Conservation (phyloP, 2,888 invertebrate genomes). For the Ligdia adustata region DNA sequence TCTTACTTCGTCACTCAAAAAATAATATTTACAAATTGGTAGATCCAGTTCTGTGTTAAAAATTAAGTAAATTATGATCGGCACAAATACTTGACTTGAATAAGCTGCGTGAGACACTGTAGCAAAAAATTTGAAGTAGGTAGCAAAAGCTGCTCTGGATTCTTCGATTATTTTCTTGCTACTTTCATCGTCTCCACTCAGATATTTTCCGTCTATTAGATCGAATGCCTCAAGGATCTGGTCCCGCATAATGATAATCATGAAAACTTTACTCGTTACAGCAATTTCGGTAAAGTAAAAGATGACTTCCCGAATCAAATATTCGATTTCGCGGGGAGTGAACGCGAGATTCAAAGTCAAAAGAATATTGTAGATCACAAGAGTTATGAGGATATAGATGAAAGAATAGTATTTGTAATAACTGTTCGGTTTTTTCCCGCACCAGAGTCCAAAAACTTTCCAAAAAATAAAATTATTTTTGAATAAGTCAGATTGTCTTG, state of each 20-base stretch:
- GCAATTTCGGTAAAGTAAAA: slow-evolving; percentile 62
- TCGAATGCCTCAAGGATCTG: slow-evolving; percentile 53
- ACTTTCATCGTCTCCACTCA: slow-evolving; percentile 48
- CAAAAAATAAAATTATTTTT: slow-evolving; percentile 49
- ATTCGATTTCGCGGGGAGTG: slow-evolving; percentile 59
- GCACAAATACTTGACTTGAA: slow-evolving; percentile 46
- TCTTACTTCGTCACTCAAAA: slow-evolving; percentile 54
- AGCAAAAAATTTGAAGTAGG: slow-evolving; percentile 45
- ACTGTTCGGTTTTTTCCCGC: slow-evolving; percentile 44
- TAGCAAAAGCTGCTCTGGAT: slow-evolving; percentile 45
- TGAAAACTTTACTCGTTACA: slow-evolving; percentile 57
- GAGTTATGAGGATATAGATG: slow-evolving; percentile 48
- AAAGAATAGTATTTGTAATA: slow-evolving; percentile 59
- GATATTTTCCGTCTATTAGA: slow-evolving; percentile 56
- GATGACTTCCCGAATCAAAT: slow-evolving; percentile 61
- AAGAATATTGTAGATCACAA: slow-evolving; percentile 54
- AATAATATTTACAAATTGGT: slow-evolving; percentile 69
- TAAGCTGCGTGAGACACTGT: slow-evolving; percentile 49
- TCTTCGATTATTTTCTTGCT: slow-evolving; percentile 46
- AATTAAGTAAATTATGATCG: slow-evolving; percentile 49
- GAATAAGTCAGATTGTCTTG: slow-evolving; percentile 52
- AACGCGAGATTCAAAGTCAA: slow-evolving; percentile 59
- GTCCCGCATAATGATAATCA: slow-evolving; percentile 53
- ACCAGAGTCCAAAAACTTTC: slow-evolving; percentile 64
- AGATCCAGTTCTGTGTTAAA: slow-evolving; percentile 48